Percentiles rank a stretch among this genome's conserved stretches.
These are phyloP conservation scores for Kradibia gibbosae DNA, from an alignment of 1,140 invertebrate species.

Conservation along the genomic window DNA sequence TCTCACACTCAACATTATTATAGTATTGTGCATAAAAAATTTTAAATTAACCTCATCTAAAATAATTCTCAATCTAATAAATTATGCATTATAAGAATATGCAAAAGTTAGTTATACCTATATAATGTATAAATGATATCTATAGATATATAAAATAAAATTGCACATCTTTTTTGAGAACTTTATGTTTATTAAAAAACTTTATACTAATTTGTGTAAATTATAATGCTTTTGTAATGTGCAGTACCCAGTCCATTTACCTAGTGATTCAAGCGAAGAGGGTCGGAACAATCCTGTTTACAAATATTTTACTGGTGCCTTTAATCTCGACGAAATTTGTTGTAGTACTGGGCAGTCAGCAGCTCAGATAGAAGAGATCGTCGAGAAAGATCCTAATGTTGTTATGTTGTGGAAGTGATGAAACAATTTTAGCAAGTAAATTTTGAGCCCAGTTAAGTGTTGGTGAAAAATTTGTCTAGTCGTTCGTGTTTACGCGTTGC, in stretches of 20 bases:
- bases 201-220: not conserved
- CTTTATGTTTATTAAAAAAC: not conserved
- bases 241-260: conserved; percentile 72
- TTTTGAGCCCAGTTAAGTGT: not conserved
- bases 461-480: not conserved
- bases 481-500: not conserved
- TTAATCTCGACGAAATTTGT: conserved; percentile 92
- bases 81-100: too few relatives aligned
- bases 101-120: too few relatives aligned
- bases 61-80: too few relatives aligned
- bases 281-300: conserved; percentile 64
- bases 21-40: too few relatives aligned
- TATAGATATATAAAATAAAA: not conserved
- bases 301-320: conserved; percentile 84
- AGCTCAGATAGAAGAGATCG: conserved; percentile 86
- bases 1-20: not conserved
- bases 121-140: not conserved
- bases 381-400: conserved; percentile 89
- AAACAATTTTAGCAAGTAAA: not conserved
- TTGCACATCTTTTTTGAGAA: not conserved
- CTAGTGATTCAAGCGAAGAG: conserved; percentile 62
- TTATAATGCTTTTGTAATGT: not conserved
- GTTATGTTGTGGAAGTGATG: conserved; percentile 87
- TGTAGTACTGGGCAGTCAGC: conserved; percentile 86
- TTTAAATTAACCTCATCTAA: too few relatives aligned